phyloP scores from a whole-genome alignment of 2,113 vertebrate genomes.

The Malurus alboscapulatus region DNA sequence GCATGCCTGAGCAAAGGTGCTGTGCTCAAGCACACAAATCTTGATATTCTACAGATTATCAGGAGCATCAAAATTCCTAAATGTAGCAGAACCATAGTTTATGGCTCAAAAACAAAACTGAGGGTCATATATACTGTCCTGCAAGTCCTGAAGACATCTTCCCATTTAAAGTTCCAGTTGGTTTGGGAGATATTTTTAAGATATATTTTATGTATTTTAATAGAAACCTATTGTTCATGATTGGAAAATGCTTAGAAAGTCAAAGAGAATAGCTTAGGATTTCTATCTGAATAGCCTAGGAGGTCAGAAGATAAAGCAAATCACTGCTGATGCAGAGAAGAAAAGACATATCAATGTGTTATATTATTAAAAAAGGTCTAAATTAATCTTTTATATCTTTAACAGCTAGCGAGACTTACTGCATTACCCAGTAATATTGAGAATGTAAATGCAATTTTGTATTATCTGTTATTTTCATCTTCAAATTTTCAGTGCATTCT shows the following conservation, averaged over 20 bases:
- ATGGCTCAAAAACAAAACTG: background rate
- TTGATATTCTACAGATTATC: background rate
- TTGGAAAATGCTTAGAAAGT: background rate
- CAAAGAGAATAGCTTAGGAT: background rate
- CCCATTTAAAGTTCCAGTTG: background rate
- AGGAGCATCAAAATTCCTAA: background rate
- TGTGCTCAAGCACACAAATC: background rate
- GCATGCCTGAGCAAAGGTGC: background rate
- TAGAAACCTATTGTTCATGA: background rate
- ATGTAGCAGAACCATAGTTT: background rate
- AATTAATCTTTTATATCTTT: background rate
- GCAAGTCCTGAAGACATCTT: background rate
- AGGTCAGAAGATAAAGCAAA: constrained; percentile 5
- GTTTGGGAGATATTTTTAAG: background rate
- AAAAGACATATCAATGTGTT: background rate
- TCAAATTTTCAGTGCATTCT: background rate
- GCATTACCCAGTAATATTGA: background rate
- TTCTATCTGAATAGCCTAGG: background rate
- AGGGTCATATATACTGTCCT: background rate
- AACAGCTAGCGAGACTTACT: background rate
- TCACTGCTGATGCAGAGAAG: background rate
- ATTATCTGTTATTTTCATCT: background rate
- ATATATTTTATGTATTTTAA: background rate
- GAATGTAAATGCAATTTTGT: background rate
- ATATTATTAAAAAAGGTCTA: background rate